Conservation (phyloP, 2,113 vertebrate species). For the Pseudopipra pipra region DNA sequence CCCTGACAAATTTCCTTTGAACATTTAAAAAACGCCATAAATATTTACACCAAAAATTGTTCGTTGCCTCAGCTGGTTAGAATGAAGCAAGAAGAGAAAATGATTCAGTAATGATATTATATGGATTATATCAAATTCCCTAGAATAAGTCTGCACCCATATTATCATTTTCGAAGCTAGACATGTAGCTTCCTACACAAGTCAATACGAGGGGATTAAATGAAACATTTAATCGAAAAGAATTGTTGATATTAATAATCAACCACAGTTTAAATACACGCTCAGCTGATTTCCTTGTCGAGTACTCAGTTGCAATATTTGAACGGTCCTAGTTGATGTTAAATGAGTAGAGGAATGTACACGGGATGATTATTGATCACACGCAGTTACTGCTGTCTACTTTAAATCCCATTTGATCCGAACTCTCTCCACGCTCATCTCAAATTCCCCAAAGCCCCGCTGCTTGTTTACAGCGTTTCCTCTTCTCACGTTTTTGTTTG, state of each 20-base stretch:
- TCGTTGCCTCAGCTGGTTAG: not conserved
- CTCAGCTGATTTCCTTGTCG: not conserved
- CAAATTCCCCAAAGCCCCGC: not conserved
- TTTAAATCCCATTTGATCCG: not conserved
- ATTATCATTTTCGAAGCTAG: not conserved
- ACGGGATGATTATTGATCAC: not conserved
- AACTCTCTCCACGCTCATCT: not conserved
- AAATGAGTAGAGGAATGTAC: not conserved
- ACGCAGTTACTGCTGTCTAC: not conserved
- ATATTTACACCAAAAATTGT: slow-evolving; percentile 4
- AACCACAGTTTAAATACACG: not conserved
- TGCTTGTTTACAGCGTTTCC: not conserved
- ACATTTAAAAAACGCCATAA: not conserved
- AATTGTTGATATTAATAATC: not conserved
- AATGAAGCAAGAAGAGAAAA: not conserved
- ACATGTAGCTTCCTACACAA: not conserved
- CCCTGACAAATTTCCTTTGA: not conserved
- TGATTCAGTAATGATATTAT: not conserved
- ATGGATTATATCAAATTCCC: not conserved
- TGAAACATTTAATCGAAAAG: not conserved
- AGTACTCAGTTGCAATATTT: not conserved
- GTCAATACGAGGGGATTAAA: not conserved
- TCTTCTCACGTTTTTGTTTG: not conserved
- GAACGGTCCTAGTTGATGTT: not conserved
- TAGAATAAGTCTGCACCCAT: not conserved